Base-by-base conservation (phyloP, 2,113 vertebrate species). In the Anseranas semipalmata region DNA sequence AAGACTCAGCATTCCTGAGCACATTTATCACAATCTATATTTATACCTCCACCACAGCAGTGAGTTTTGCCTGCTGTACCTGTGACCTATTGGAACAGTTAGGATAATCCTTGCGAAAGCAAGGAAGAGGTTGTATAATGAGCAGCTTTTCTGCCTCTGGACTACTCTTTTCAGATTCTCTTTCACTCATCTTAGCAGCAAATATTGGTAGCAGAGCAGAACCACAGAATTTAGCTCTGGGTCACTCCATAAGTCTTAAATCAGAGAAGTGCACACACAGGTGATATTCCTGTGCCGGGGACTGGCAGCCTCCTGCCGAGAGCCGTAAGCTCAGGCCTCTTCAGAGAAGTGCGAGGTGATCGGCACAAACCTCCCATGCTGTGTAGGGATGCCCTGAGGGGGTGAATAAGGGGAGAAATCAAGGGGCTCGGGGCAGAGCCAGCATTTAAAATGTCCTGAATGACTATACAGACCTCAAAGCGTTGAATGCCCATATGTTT, bases 1-100 rank as follows among this genome's bases (percentile, higher is more conserved):
- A 35, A 33, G 41, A 4, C 28, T 81, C 10, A 1, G 7, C 30
- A 8, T 60, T 67, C 30, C 67, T 43, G 66, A 66, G 60, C 45
- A 4, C 9, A 0, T n/a, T 46, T 27, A 5, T 55, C 22, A 1
- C 67, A 50, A 25, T 25, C 22, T n/a, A 24, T 45, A 48, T 24
- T 16, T 50, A 24, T 12, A n/a, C 45, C 46, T 70, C 45, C 14
- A 18, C 24, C 25, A 8, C 68, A 50, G 48, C n/a, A 52, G 21
- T 13, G 33, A 35, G 35, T 35, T 28, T 52, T 19, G 18, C 50
- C 50, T 22, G 48, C 46, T 12, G 48, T 43, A 28, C 27, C 39
- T 7, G 11, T 43, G 39, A 30, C 63, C 39, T 43, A 15, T 43
- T 17, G 15, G 37, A 66, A 28, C 37, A 33, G 19, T 14, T 22